phyloP scores from a whole-genome alignment of 2,113 vertebrate species.

The Macrotis lagotis region DNA sequence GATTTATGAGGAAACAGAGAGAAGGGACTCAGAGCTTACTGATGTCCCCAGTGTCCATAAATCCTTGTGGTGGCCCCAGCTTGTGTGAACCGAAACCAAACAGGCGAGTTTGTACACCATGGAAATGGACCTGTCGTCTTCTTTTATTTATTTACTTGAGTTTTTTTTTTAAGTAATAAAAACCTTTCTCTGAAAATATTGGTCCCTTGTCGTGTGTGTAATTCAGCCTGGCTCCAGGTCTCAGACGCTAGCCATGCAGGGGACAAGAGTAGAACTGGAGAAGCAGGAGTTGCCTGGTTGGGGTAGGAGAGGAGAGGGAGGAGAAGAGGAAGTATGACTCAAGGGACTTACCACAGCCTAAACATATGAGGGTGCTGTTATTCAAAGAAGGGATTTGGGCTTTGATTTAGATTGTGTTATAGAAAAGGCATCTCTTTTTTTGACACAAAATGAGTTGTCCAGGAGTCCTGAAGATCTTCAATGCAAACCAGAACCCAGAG shows the following conservation, averaged over 20 bases:
- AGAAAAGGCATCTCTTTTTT: neutral
- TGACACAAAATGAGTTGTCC: neutral
- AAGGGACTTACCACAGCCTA: neutral
- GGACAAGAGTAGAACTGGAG: neutral
- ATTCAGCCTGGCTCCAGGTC: constrained; percentile 55
- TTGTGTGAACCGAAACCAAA: constrained; percentile 48
- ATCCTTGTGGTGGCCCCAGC: neutral
- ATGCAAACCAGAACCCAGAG: neutral
- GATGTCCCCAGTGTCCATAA: constrained; percentile 40
- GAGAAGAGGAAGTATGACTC: neutral
- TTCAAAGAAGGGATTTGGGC: neutral
- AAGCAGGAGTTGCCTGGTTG: neutral
- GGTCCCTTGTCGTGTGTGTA: constrained; percentile 26
- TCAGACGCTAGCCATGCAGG: constrained; percentile 3
- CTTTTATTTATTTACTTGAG: neutral
- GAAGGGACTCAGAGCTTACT: neutral
- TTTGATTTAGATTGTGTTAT: neutral
- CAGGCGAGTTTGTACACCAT: constrained; percentile 36
- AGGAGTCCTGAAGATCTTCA: neutral
- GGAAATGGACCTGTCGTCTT: constrained; percentile 31
- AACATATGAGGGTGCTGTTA: neutral
- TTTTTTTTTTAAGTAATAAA: constrained; percentile 24
- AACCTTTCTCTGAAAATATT: constrained; percentile 53
- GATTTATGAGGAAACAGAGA: neutral
- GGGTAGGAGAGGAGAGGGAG: neutral